phyloP scores from a whole-genome alignment of 2,113 vertebrate genomes.

The Seriola rivoliana region DNA sequence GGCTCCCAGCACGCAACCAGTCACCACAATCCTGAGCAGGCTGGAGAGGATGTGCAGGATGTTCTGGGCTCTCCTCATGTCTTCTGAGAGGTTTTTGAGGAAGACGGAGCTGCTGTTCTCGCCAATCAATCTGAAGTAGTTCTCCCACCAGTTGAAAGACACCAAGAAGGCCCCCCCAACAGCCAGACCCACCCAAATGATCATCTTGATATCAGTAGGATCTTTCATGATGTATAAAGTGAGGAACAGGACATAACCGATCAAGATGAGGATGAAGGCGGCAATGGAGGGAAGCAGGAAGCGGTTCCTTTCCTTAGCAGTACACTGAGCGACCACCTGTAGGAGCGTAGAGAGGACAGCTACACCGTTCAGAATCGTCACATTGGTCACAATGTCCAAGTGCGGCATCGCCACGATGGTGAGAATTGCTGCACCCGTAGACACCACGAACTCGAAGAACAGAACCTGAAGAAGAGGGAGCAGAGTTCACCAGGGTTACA shows the following conservation, averaged over 20 bases:
- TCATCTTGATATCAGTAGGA: background rate
- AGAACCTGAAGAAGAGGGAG: conserved; percentile 51
- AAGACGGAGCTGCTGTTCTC: background rate
- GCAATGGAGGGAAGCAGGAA: conserved; percentile 46
- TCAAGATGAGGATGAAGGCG: conserved; percentile 58
- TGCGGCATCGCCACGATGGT: conserved; percentile 76
- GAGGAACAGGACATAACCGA: conserved; percentile 68
- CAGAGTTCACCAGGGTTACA: background rate
- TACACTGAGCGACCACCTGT: conserved; percentile 59
- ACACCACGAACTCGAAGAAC: conserved; percentile 61
- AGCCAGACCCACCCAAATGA: conserved; percentile 59
- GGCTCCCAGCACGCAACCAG: conserved; percentile 61
- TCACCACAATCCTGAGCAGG: conserved; percentile 63
- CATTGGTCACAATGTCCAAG: conserved; percentile 79
- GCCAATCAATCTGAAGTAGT: conserved; percentile 60
- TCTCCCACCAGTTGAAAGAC: conserved; percentile 80
- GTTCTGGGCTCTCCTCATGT: conserved; percentile 57
- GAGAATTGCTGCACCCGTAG: conserved; percentile 65
- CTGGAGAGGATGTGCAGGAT: conserved; percentile 65
- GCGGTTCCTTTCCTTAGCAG: conserved; percentile 33
- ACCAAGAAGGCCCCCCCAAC: conserved; percentile 64
- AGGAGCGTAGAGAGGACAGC: conserved; percentile 67
- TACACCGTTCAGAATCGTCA: conserved; percentile 72
- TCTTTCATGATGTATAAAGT: conserved; percentile 35
- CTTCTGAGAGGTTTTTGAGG: conserved; percentile 42